A percentile compares a stretch with the other conserved stretches of the same genome.
Conservation (phyloP, 2,797 vertebrate species). For the Distichodus sexfasciatus region DNA sequence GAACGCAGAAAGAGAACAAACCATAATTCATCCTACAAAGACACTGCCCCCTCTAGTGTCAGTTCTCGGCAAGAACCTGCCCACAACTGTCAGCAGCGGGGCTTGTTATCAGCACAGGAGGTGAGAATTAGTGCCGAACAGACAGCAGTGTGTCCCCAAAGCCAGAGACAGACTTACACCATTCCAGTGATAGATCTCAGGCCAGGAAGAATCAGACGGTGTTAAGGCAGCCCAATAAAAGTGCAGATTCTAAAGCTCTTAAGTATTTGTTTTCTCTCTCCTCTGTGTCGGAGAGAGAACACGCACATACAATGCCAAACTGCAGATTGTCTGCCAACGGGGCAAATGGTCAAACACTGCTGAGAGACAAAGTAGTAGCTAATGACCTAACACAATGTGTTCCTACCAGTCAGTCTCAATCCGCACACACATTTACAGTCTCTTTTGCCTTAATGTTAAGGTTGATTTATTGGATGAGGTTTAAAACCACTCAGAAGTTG, state of each 20-base stretch:
- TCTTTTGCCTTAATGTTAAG: no score
- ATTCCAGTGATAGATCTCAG: background rate
- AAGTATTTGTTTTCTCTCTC: no score
- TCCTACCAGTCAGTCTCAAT: no score
- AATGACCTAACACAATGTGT: no score
- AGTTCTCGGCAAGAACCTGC: background rate
- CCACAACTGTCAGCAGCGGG: background rate
- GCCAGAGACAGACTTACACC: constrained; percentile 3
- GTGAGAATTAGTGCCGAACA: background rate
- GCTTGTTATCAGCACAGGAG: background rate
- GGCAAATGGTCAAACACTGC: no score
- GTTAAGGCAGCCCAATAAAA: background rate
- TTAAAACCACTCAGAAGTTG: no score
- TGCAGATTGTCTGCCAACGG: no score
- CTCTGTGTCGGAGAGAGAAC: no score
- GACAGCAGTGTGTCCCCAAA: background rate
- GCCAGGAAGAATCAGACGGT: background rate
- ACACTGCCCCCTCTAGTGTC: constrained; percentile 58
- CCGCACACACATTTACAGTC: no score
- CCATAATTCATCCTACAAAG: constrained; percentile 12
- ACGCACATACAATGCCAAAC: no score
- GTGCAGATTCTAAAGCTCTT: background rate
- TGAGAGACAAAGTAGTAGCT: no score
- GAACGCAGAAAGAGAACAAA: background rate
- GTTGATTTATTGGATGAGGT: no score